Evolutionary conservation across 2,113 vertebrate species (phyloP), one percentile per base, ranked within the genome.

Genomic region (Oenanthe oenanthe): DNA sequence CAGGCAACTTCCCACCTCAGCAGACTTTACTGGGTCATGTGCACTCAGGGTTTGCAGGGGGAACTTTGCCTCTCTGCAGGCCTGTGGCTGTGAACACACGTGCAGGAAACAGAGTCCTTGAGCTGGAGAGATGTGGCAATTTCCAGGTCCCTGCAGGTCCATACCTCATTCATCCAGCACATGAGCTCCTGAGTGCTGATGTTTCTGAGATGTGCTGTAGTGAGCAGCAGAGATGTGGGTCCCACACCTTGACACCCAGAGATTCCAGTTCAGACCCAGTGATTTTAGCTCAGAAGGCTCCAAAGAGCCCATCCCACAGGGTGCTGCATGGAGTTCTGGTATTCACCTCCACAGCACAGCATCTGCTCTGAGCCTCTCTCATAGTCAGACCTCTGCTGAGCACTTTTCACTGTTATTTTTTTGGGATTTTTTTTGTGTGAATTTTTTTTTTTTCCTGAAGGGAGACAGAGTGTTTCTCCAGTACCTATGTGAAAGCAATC

Each of bases 131-230:
- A 72, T 47, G 1, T 34, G 29, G 28, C 20, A 32, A 7, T 36
- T 88, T 72, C 18, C 58, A 89, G 25, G 11, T 79, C 20, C 26
- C 58, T 72, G 5, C 14, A 60, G 48, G 48, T 18, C 28, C 36
- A 48, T 0, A 2, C 16, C 40, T 54, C 31, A 7, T 12, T 42
- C 15, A 36, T 12, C 6, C 38, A 67, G 48, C 29, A 42, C 8
- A 5, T 0, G 13, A 31, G 12, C 10, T 71, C 14, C 12, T 0
- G 3, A 2, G 9, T 0, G 2, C 13, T 34, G 56, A 11, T 47
- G 51, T 9, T 57, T 29, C 31, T 8, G 8, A 72, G 48, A 13
- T 7, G 42, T 0, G 61, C 17, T 21, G 13, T 0, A 56, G 50
- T 20, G 75, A 66, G 16, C 24, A 83, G 54, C 71, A 75, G 29